phyloP scores from a whole-genome alignment of 2,113 vertebrate genomes.

The Tor tambroides region DNA sequence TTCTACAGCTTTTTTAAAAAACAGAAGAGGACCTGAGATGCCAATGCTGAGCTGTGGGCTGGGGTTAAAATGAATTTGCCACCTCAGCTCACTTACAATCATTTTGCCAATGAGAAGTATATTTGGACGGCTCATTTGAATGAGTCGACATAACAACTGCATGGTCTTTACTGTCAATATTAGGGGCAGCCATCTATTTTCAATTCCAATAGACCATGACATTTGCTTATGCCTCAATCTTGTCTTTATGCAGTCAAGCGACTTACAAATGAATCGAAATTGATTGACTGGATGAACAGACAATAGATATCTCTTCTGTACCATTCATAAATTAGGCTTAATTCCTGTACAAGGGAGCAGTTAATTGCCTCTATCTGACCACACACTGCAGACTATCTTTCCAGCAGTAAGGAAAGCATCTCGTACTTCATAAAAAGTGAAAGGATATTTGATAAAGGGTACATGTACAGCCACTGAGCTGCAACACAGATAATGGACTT shows the following conservation, averaged over 20 bases:
- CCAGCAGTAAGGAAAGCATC: not conserved
- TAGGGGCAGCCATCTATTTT: conserved; percentile 4
- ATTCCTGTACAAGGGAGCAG: conserved; percentile 22
- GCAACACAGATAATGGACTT: conserved; percentile 13
- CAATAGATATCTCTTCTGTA: not conserved
- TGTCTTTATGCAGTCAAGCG: not conserved
- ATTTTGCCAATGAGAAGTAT: conserved; percentile 12
- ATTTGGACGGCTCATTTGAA: conserved; percentile 24
- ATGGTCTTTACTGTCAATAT: not conserved
- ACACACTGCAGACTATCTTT: not conserved
- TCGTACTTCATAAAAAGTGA: conserved; percentile 8
- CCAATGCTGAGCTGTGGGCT: conserved; percentile 3
- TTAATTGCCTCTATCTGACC: conserved; percentile 31
- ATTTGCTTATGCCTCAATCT: conserved; percentile 3
- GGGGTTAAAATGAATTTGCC: conserved; percentile 20
- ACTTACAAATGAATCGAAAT: conserved; percentile 26
- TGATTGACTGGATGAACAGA: not conserved
- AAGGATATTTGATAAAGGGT: conserved; percentile 25
- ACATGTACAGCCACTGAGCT: conserved; percentile 25
- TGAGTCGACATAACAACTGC: conserved; percentile 10
- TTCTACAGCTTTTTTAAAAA: conserved; percentile 36
- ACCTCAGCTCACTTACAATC: conserved; percentile 8
- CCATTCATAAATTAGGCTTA: conserved; percentile 6
- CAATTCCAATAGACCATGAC: conserved; percentile 27
- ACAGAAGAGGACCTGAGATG: conserved; percentile 15